phyloP scores from a whole-genome alignment of 2,113 vertebrate genomes.

The Misgurnus anguillicaudatus region DNA sequence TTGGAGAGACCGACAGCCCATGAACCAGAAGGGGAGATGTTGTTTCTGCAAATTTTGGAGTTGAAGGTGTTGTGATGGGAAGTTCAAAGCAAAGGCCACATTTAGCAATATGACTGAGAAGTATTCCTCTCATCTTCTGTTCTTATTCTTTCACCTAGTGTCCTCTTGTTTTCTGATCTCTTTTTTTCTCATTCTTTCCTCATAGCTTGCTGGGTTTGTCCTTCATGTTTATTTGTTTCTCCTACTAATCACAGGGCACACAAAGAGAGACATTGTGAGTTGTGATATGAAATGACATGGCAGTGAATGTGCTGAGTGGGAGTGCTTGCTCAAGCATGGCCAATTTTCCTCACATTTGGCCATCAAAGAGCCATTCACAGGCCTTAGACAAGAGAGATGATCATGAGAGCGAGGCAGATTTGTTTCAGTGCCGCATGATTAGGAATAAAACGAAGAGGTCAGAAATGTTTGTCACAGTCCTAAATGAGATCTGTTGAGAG shows the following conservation, averaged over 20 bases:
- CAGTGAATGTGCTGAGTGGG: slow-evolving; percentile 58
- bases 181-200: too few species aligned
- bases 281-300: slow-evolving; percentile 68
- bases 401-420: not conserved
- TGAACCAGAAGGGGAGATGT: not conserved
- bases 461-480: not conserved
- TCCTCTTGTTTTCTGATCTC: too few species aligned
- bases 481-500: not conserved
- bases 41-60: not conserved
- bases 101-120: not conserved
- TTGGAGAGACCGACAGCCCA: not conserved
- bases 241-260: slow-evolving; percentile 28
- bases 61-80: slow-evolving; percentile 1
- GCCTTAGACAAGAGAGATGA: slow-evolving; percentile 17
- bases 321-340: slow-evolving; percentile 62
- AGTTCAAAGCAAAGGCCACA: slow-evolving; percentile 3
- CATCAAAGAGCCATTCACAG: slow-evolving; percentile 61
- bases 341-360: slow-evolving; percentile 48
- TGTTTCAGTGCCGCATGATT: not conserved
- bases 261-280: slow-evolving; percentile 67
- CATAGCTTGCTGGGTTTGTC: slow-evolving; percentile 14
- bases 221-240: slow-evolving; percentile 25
- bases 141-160: too few species aligned
- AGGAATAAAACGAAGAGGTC: not conserved
- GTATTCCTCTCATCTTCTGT: not conserved